Base-by-base conservation (phyloP, 1,140 invertebrate species). In the Drosophila kurseongensis region DNA sequence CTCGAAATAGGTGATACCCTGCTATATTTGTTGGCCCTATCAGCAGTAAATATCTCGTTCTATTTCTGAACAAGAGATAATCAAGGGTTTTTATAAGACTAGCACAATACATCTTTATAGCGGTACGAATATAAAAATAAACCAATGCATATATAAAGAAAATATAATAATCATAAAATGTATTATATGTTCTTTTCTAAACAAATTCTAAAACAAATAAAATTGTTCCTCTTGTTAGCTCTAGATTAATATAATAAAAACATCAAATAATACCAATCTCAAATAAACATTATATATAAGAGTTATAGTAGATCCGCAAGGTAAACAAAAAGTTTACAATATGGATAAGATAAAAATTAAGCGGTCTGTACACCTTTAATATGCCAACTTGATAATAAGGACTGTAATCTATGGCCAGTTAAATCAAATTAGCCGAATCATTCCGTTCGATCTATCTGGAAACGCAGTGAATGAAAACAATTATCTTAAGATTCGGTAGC, bases 341-440 rank as follows among this genome's bases (percentile, higher is more conserved):
- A 27, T 12, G 14, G 45, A 48, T 18, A 6, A 52, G 50, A 51
- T 36, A 36, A 16, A 16, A 16, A 7, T 5, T 8, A 16, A 14
- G 27, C 29, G 8, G 7, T 50, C 27, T 50, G 6, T 6, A 50
- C 6, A 23, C 45, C 18, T 13, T 47, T 23, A 4, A 29, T 4
- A 1, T n/a, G 6, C 45, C 23, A 29, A 29, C 9, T 12, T 36
- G 32, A 52, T 18, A 36, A 8, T 29, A n/a, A 12, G 50, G 10
- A 52, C n/a, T 12, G 10, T 54, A 54, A 68, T 68, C 65, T 27
- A 4, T 6, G 16, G 14, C 18, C 61, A 44, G 38, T 66, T 52
- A 41, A 42, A 68, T 66, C 12, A 54, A 68, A 68, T 66, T 68
- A 67, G 60, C 61, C 65, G 47, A 66, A 68, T 68, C 65, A 68